Evolutionary conservation across 2,797 vertebrate species (phyloP).

Genomic region (Hippopotamyrus pictus): DNA sequence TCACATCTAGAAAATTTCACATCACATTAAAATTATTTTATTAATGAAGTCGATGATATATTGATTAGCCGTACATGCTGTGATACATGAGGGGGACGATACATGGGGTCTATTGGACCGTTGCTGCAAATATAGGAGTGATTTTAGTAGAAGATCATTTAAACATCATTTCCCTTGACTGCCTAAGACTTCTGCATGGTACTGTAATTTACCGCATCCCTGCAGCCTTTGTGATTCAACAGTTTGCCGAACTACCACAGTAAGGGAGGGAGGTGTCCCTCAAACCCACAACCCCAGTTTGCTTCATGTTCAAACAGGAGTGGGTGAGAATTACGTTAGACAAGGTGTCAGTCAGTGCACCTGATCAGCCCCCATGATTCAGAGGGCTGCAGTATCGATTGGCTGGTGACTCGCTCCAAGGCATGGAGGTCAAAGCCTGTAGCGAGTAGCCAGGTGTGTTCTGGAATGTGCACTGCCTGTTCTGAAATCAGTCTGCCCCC

Average conservation of each 20-base stretch:
- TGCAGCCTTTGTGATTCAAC: background rate
- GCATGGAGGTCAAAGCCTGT: background rate
- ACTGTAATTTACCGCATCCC: background rate
- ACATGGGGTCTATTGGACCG: background rate
- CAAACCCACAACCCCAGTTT: background rate
- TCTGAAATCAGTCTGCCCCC: background rate
- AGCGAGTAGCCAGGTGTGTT: background rate
- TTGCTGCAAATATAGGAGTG: background rate
- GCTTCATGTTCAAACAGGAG: background rate
- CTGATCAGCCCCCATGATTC: background rate
- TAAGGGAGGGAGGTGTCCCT: background rate
- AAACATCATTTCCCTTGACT: background rate
- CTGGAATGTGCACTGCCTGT: background rate
- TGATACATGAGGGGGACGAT: background rate
- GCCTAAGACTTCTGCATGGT: background rate
- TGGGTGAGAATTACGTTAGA: background rate
- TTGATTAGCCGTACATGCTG: background rate
- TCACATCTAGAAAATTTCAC: no score
- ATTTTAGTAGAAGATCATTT: background rate
- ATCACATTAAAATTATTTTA: no score
- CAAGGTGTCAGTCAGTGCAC: background rate
- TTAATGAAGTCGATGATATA: background rate
- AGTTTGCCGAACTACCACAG: background rate
- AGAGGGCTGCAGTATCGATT: background rate
- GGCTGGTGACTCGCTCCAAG: background rate